Conservation (phyloP, 2,888 invertebrate genomes). For the Phortica okadai region DNA sequence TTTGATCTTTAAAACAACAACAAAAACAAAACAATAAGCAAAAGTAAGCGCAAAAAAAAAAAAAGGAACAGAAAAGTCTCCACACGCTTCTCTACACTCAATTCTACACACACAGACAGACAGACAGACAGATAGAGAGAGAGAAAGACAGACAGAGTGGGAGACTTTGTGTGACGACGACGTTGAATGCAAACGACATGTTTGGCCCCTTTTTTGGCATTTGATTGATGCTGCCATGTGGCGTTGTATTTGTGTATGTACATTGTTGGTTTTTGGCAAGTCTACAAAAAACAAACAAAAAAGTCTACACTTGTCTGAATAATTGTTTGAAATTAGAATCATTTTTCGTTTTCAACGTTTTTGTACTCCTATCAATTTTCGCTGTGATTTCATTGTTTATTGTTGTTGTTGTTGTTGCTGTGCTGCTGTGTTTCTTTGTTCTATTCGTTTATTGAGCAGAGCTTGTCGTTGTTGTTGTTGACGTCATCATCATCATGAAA, state of each 20-base stretch:
- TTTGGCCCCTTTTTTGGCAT: neutral
- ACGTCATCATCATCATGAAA: neutral
- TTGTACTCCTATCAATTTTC: constrained; percentile 33
- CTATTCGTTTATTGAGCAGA: constrained; percentile 36
- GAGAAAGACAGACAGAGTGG: neutral
- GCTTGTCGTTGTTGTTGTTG: constrained; percentile 36
- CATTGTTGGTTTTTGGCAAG: neutral
- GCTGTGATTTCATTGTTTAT: constrained; percentile 24
- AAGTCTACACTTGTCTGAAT: constrained; percentile 46
- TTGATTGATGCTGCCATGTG: neutral
- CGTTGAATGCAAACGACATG: neutral
- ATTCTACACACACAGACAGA: no score
- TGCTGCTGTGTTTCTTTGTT: constrained; percentile 35
- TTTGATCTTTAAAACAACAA: no score
- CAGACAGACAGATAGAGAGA: neutral
- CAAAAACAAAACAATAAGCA: no score
- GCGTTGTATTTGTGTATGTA: neutral
- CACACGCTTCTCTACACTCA: no score
- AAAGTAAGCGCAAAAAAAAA: no score
- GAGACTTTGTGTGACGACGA: neutral
- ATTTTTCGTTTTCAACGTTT: constrained; percentile 33
- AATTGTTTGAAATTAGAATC: constrained; percentile 64
- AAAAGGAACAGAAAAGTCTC: no score
- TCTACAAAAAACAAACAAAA: constrained; percentile 5
- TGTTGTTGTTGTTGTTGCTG: constrained; percentile 41